Base-by-base conservation (phyloP, 2,888 invertebrate genomes). In the Hydraecia micacea region DNA sequence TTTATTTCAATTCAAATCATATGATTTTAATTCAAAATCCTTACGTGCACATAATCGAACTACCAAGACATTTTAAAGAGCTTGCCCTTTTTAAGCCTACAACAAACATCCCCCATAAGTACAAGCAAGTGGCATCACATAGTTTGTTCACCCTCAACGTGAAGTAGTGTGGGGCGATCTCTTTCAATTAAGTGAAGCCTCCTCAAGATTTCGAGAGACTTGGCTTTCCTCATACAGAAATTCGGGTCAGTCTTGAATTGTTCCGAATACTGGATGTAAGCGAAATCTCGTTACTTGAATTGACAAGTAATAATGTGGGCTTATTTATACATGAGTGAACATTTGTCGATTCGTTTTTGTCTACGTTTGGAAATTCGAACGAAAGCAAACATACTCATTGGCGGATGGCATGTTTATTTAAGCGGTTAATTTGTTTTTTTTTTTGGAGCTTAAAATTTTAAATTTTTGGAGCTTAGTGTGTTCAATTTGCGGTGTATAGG, bases 161-260 rank as follows among this genome's bases (percentile, higher is more conserved):
- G 90, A 81, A 86, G 92, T 93, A 86, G 92, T 93, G 90, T 88
- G 90, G 91, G 88, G 87, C 92, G 95, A 95, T 96, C 95, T 95
- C 94, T 96, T 96, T 95, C 96, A 96, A 96, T 96, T 96, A 96
- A 94, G 92, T 94, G 88, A 90, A 95, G 95, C 90, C 91, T 91
- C 86, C 95, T 95, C 83, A 85, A 81, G 85, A 82, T 85, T 90
- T 91, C 88, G 75, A 91, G 89, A 89, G 90, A 85, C 90, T 86
- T 84, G 86, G 81, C 85, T 84, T 87, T 87, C 81, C 86, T 90
- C 86, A 86, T 90, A 89, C 89, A 89, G 85, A 90, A 91, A 91
- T 92, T 91, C 87, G 90, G 92, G 91, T 91, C 91, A 90, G 86
- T 84, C 84, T 88, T 90, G 85, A 89, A 90, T 91, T 92, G 90